A percentile compares a stretch with the other conserved stretches of the same genome.
Evolutionary conservation across 2,113 vertebrate species (phyloP).

Genomic region (Cairina moschata): DNA sequence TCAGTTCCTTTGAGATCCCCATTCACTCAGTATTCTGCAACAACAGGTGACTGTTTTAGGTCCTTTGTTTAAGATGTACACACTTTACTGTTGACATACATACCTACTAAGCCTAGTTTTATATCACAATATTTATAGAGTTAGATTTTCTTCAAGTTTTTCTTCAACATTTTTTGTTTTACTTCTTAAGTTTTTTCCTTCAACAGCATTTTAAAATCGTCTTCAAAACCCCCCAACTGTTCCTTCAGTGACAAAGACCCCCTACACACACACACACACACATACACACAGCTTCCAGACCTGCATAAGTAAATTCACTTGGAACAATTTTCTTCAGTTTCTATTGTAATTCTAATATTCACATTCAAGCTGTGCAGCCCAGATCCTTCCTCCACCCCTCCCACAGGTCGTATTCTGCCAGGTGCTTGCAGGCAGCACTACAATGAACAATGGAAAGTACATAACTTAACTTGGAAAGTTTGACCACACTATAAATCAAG

Average conservation of each 20-base stretch:
- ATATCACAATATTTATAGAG: background rate
- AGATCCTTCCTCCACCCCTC: background rate
- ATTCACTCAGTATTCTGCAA: background rate
- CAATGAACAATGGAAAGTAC: conserved; percentile 4
- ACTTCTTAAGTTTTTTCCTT: background rate
- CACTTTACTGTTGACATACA: background rate
- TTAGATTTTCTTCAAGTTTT: background rate
- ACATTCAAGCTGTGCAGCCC: rapidly evolving
- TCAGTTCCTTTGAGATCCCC: rapidly evolving
- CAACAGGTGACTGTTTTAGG: background rate
- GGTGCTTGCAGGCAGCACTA: background rate
- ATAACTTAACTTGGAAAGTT: conserved; percentile 9
- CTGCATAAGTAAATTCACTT: background rate
- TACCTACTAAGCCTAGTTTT: background rate
- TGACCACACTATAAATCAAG: background rate
- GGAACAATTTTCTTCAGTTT: background rate
- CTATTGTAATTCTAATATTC: conserved; percentile 21
- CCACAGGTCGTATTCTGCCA: background rate
- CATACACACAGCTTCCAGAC: background rate
- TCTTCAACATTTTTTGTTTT: background rate
- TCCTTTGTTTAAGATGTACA: background rate
- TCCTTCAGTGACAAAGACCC: background rate
- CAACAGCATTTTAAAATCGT: background rate
- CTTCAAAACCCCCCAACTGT: background rate
- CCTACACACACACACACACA: too few species aligned